Evolutionary conservation across 2,113 vertebrate species (phyloP), one percentile per base, ranked within the genome.

Genomic region (Dunckerocampus dactyliophorus): DNA sequence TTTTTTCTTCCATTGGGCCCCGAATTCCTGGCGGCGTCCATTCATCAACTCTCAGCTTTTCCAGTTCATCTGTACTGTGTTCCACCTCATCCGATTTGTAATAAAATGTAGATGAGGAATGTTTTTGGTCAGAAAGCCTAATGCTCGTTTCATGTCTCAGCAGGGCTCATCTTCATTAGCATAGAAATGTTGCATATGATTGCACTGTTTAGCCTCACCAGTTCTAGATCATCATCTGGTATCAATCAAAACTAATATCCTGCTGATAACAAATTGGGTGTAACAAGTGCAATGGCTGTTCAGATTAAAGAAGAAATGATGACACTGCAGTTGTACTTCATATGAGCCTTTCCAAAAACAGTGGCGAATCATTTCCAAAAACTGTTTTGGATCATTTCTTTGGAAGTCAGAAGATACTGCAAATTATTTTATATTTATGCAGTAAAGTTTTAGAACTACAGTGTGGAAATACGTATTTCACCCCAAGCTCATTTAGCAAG

Each of bases 61-160:
- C 22, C 39, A 17, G 19, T n/a, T 51, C 10, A 22, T 60, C 67
- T 69, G 46, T 46, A 39, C 48, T 72, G 55, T 46, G 77, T 79
- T 89, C 68, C 81, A 79, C 69, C 69, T 76, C 88, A 84, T 87
- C 76, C 66, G 55, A 54, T 59, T 57, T n/a, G 34, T 47, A 84
- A 82, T 80, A 79, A 69, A 49, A 52, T 59, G 13, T 20, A 53
- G 65, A 76, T 78, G 81, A 89, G 19, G 37, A 66, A 88, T 77
- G 65, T 28, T 68, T 73, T 17, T 46, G 57, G 16, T 21, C 22
- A 37, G 22, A 14, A 8, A 20, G 47, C 42, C 3, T 7, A 45
- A 12, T 46, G 72, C 45, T 59, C 2, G 19, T 71, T 69, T 78
- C 53, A 56, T 19, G 63, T 56, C 16, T n/a, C 17, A 66, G 45